These are phyloP conservation scores for Eristalinus aeneus DNA, from an alignment of 2,888 invertebrate genomes.

Conservation along the genomic window DNA sequence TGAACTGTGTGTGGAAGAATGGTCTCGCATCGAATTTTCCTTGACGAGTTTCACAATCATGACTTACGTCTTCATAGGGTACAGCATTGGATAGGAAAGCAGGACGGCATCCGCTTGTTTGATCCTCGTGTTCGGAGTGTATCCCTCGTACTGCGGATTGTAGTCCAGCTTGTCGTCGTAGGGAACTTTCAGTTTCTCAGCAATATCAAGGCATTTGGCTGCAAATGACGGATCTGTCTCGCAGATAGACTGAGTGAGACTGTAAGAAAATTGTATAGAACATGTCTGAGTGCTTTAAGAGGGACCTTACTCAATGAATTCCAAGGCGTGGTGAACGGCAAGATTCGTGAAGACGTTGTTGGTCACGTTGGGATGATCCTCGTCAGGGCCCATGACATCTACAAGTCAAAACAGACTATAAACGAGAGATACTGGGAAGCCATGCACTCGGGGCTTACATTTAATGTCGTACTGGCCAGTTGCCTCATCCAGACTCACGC, in stretches of 20 bases:
- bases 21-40: too few relatives aligned
- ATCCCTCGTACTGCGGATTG: constrained; percentile 83
- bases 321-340: constrained; percentile 82
- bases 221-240: constrained; percentile 19
- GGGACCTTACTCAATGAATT: constrained; percentile 82
- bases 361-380: constrained; percentile 83
- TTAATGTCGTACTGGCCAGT: constrained; percentile 82
- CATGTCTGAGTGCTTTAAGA: background rate
- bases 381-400: constrained; percentile 85
- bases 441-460: constrained; percentile 77
- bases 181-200: constrained; percentile 82
- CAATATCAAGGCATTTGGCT: constrained; percentile 79
- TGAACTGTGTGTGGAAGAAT: constrained; percentile 69
- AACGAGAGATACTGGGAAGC: background rate
- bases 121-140: constrained; percentile 80
- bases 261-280: background rate
- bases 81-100: constrained; percentile 83
- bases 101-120: constrained; percentile 84
- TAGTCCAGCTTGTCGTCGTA: constrained; percentile 82
- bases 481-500: constrained; percentile 82
- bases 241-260: constrained; percentile 46
- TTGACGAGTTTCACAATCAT: background rate
- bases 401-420: background rate
- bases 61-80: constrained; percentile 81
- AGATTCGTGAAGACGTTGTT: constrained; percentile 84